Evolutionary conservation across 2,888 invertebrate genomes (phyloP).

Genomic region (Clitarchus hookeri): DNA sequence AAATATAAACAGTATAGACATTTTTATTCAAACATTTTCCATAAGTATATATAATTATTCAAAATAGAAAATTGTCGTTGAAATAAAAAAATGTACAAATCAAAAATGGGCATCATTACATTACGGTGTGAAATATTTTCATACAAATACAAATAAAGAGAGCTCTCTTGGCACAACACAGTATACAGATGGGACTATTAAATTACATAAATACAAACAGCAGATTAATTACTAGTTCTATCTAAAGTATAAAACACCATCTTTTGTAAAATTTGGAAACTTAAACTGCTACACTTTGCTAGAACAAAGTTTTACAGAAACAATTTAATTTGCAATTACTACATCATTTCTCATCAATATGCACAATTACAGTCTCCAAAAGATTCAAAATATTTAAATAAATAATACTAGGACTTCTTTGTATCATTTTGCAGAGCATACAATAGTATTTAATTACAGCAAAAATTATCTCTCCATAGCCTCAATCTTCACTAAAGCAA

Average conservation of each 20-base stretch:
- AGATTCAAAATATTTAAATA: background rate
- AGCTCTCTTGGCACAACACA: background rate
- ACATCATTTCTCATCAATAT: background rate
- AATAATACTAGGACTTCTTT: background rate
- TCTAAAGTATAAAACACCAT: background rate
- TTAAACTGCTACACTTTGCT: slow-evolving; percentile 10
- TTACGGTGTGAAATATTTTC: background rate
- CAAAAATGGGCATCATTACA: background rate
- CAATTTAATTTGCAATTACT: background rate
- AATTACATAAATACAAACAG: background rate
- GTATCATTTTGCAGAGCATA: background rate
- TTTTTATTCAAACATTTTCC: background rate
- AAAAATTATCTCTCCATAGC: background rate
- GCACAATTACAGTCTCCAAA: background rate
- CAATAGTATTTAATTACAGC: background rate
- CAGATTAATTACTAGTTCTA: background rate
- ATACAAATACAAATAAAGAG: background rate
- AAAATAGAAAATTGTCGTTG: background rate
- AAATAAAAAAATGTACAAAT: background rate
- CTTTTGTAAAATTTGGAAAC: background rate
- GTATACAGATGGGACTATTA: background rate
- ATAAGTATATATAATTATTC: background rate
- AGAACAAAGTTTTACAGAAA: background rate
- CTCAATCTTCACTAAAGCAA: background rate
- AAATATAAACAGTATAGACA: background rate